phyloP scores from a whole-genome alignment of 2,888 invertebrate species.

The Drosophila mettleri region DNA sequence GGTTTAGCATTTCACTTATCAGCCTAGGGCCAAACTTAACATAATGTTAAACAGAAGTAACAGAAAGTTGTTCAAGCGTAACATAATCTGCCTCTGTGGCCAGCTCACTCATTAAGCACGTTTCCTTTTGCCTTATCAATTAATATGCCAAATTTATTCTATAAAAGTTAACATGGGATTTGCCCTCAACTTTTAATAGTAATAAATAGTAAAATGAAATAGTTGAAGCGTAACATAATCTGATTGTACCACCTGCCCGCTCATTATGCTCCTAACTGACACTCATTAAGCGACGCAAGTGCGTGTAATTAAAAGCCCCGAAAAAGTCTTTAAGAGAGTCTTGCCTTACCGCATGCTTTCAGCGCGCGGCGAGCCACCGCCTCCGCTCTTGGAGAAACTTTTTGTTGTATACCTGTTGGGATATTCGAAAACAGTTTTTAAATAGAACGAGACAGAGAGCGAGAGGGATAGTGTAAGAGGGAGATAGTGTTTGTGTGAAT shows the following conservation, averaged over 20 bases:
- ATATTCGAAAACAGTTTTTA: constrained; percentile 22
- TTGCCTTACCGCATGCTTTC: constrained; percentile 91
- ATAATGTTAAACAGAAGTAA: too few relatives aligned
- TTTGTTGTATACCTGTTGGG: constrained; percentile 83
- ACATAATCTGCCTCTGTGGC: not conserved
- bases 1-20: too few relatives aligned
- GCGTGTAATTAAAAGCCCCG: constrained; percentile 51
- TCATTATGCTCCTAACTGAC: constrained; percentile 8
- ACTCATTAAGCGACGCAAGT: constrained; percentile 26
- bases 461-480: not conserved
- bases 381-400: constrained; percentile 86
- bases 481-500: constrained; percentile 13
- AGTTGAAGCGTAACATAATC: constrained; percentile 7
- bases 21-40: too few relatives aligned
- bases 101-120: not conserved
- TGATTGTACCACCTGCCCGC: not conserved
- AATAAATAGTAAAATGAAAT: constrained; percentile 2
- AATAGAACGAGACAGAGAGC: not conserved
- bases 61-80: not conserved
- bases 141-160: not conserved
- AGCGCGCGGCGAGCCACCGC: constrained; percentile 93
- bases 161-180: not conserved
- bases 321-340: constrained; percentile 33
- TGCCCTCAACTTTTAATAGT: not conserved
- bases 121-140: not conserved